A percentile compares a stretch with the other conserved stretches of the same genome.
Conservation (phyloP, 2,888 invertebrate genomes). For the Lasioglossum leucozonium region DNA sequence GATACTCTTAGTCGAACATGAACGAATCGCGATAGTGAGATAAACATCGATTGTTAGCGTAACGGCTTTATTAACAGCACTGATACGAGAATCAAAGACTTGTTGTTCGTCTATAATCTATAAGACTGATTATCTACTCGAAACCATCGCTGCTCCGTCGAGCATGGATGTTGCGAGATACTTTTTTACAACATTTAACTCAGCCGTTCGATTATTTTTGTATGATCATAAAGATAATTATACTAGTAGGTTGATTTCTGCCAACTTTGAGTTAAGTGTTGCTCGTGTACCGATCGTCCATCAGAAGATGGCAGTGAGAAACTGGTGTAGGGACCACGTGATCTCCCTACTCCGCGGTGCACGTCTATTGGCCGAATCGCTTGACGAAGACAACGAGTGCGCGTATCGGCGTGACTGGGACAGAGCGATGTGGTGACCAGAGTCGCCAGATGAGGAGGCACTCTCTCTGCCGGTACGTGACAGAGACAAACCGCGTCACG, state of each 20-base stretch:
- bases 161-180: background rate
- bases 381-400: no score
- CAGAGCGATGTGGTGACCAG: no score
- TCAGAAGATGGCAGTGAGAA: no score
- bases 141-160: background rate
- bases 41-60: background rate
- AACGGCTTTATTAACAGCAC: background rate
- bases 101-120: slow-evolving; percentile 31
- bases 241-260: background rate
- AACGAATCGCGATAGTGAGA: background rate
- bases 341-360: no score
- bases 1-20: background rate
- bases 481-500: no score
- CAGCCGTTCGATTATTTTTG: background rate
- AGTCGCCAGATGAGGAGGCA: no score
- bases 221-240: background rate
- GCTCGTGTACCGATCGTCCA: no score
- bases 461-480: no score
- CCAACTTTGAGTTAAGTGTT: background rate
- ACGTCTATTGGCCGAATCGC: no score
- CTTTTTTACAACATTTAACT: background rate
- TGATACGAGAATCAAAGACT: slow-evolving; percentile 32
- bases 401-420: no score
- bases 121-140: slow-evolving; percentile 48
- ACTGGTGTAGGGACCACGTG: no score